These are phyloP conservation scores for Miichthys miiuy DNA, from an alignment of 2,797 vertebrate genomes.

Conservation along the genomic window DNA sequence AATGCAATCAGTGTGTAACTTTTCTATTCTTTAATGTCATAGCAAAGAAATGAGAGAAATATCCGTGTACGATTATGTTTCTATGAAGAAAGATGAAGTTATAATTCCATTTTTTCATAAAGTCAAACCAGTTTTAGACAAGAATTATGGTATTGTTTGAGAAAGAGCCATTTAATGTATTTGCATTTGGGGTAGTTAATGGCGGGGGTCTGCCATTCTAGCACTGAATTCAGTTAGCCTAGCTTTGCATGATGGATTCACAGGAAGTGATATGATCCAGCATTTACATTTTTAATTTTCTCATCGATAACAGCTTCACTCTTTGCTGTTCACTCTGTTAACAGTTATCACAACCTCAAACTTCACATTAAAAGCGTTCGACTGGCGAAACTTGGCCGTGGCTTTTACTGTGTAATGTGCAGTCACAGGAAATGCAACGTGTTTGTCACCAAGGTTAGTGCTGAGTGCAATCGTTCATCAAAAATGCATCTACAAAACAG, in stretches of 20 bases:
- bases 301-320: neutral
- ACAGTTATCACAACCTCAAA: too few relatives aligned
- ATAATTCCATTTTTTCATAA: neutral
- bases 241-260: too few relatives aligned
- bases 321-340: too few relatives aligned
- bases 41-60: neutral
- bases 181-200: neutral
- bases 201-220: neutral
- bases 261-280: neutral
- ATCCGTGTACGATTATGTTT: neutral
- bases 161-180: neutral
- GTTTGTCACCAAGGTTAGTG: neutral
- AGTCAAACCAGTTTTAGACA: neutral
- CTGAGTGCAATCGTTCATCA: neutral
- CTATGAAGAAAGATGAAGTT: neutral
- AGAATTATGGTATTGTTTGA: neutral
- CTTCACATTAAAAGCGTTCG: neutral
- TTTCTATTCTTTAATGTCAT: neutral
- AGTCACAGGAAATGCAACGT: neutral
- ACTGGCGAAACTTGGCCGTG: neutral
- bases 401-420: conserved; percentile 10
- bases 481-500: conserved; percentile 1
- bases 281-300: neutral
- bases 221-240: too few relatives aligned
- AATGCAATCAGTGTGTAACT: neutral